Evolutionary conservation across 2,113 vertebrate species (phyloP).

Genomic region (Sus scrofa): DNA sequence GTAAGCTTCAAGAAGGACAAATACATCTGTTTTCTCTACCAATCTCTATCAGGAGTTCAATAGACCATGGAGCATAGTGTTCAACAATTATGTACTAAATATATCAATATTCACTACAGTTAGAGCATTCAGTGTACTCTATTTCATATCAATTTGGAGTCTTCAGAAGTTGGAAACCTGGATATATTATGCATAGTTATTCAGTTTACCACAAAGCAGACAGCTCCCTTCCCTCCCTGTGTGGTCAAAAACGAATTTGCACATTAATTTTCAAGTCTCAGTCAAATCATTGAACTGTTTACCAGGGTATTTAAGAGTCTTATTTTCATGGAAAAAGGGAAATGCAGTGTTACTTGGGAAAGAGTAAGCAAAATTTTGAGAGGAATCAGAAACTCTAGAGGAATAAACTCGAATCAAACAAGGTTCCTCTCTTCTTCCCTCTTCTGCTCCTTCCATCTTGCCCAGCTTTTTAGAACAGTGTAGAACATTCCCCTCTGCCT

Average conservation of each 20-base stretch:
- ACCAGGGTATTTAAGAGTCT: neutral
- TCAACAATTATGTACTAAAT: neutral
- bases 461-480: neutral
- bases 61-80: too few relatives aligned
- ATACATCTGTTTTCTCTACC: neutral
- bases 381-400: neutral
- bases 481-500: neutral
- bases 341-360: neutral
- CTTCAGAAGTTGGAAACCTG: neutral
- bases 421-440: neutral
- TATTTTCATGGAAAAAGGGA: neutral
- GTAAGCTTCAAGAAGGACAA: neutral
- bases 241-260: neutral
- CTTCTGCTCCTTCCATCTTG: neutral
- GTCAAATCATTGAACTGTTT: neutral
- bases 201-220: neutral
- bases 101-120: neutral
- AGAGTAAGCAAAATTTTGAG: neutral
- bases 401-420: neutral
- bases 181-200: neutral
- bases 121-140: neutral
- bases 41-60: neutral
- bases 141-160: neutral
- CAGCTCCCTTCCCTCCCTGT: too few relatives aligned
- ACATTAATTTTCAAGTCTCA: neutral